Base-by-base conservation (phyloP, 1,140 invertebrate species). In the Macrocentrus cingulum region DNA sequence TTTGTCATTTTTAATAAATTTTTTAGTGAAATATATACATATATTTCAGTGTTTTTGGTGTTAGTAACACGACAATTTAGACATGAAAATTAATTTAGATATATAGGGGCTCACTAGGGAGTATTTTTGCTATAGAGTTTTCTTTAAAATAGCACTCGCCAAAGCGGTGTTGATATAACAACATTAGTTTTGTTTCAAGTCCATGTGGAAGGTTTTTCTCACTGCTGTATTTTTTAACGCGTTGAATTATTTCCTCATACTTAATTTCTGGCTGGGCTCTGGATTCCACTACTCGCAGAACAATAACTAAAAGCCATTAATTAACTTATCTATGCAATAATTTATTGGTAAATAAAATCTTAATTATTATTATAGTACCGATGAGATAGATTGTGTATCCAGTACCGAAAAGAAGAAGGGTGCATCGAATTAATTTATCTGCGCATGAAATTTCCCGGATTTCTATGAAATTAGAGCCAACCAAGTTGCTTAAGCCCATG, bases 71-170 rank as follows among this genome's bases (percentile, higher is more conserved):
- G n/a, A n/a, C n/a, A n/a, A n/a, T n/a, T n/a, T n/a, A n/a, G n/a
- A n/a, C n/a, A n/a, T n/a, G n/a, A n/a, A n/a, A n/a, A n/a, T 32
- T 44, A 32, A 44, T 42, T 25, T 7, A 22, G n/a, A 29, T 22
- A 3, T 42, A 5, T 13, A 25, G 4, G n/a, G 23, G 59, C 15
- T 64, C 19, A 75, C 71, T 65, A 0, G 74, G 71, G 13, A 76
- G 37, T 6, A 66, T 68, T 1, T 53, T 37, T 0, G 53, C 63
- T 50, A 76, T 75, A 13, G 63, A 50, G 18, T 66, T 66, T 20
- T 77, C 72, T 23, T 74, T 70, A 20, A 77, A 76, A 15, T 66
- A 71, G 52, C 50, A 66, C 1, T 67, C 70, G 39, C 67, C 69
- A 20, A 67, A 75, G 44, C 67, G 64, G 57, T 74, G 68, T 11